Base-by-base conservation (phyloP, 1,140 invertebrate genomes). In the Heliothis virescens region DNA sequence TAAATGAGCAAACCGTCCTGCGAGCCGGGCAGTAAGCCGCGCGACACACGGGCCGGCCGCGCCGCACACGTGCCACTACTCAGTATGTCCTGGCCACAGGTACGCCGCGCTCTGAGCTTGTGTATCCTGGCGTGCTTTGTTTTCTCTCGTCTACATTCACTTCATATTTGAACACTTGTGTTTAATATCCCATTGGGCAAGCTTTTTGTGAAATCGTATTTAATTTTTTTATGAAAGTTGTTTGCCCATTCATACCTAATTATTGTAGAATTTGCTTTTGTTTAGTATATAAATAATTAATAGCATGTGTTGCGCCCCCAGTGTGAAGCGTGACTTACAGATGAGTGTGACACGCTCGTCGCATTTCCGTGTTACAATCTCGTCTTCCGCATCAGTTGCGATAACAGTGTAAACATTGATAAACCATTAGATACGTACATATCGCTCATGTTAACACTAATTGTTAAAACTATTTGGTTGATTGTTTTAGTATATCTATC, bases 51-150 rank as follows among this genome's bases (percentile, higher is more conserved):
- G 57, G 26, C 15, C 26, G 26, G 18, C 7, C 18, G 9, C 21
- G 21, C 55, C 15, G 26, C 13, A 62, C 15, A 62, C 26, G n/a
- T 63, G 9, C 29, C n/a, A 16, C 62, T 41, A 5, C 41, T 16
- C 62, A 63, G 9, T 13, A 60, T 13, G 57, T 60, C 13, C 21
- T 26, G 21, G 26, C 2, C 5, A 16, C 62, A 72, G 69, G 69
- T 72, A 72, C 55, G 69, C 41, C 52, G 3, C 50, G 48, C 34
- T 29, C 67, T 29, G 21, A 26, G 67, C 69, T 72, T 72, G 52
- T 34, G 55, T 72, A 15, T 2, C 12, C 55, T 57, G 69, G 52
- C n/a, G 48, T 53, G 69, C 52, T 72, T 72, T 16, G 29, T 72
- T 29, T 41, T 13, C 57, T 34, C 29, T 21, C 12, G 9, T 21